Evolutionary conservation across 2,113 vertebrate genomes (phyloP), one percentile per base, ranked within the genome.

Genomic region (Dicrurus megarhynchus): DNA sequence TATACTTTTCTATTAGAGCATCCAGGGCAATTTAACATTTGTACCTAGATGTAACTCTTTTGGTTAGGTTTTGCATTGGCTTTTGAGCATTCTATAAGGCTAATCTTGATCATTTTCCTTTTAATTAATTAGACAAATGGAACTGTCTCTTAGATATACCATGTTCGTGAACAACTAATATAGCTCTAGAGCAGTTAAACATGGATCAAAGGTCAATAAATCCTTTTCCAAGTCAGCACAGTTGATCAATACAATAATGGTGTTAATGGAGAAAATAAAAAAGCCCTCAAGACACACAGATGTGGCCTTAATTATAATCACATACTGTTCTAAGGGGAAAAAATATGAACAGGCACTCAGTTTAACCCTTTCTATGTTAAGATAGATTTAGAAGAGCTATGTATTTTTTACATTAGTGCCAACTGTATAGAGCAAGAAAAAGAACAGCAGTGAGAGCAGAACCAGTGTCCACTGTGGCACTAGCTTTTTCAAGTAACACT

Each of bases 1-100:
- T 98, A 93, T 98, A 97, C 97, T 97, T 98, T 98, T 98, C 97
- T 97, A 98, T 97, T 97, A 97, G 97, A 97, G 87, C 97, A 97
- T 98, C 97, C 87, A 35, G 97, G 98, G 78, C 95, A 64, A 96
- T 96, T 96, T 96, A 95, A 93, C 74, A 26, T 97, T 97, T 97
- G 96, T 97, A 97, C 97, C 97, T 96, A 96, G 97, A 97, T 97
- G 97, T 97, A 94, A 97, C 96, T 97, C 96, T 69, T 97, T 96
- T 47, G 89, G 95, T 94, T 97, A 97, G 97, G 84, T 97, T 97
- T 97, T 87, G 94, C 97, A 69, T 97, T 97, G 96, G 95, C 96
- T 98, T 91, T 85, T 93, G 93, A 75, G 96, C 92, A 94, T 90
- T 97, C 95, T 98, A 92, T 92, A 97, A 97, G 92, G 96, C 94